Base-by-base conservation (phyloP, 2,797 vertebrate genomes). In the Mormyrops boulengeri region DNA sequence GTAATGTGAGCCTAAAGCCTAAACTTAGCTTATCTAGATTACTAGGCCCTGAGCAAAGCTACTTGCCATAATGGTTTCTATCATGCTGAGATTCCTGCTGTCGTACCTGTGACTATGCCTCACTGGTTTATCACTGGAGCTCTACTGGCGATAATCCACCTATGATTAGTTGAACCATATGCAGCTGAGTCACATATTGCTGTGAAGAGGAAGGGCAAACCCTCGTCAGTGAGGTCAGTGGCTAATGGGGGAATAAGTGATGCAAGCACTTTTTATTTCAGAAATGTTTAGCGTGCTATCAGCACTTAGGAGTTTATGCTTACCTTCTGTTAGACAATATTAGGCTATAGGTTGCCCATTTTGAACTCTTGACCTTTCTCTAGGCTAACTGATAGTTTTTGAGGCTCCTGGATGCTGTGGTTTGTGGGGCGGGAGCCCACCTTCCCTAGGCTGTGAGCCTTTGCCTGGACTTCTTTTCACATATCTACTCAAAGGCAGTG, bases 401-500 rank as follows among this genome's bases (percentile, higher is more conserved):
- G 87, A 90, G 88, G 85, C 69, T 4, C 88, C 91, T 88, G 88
- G 66, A 49, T 89, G 88, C 88, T 34, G 52, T 73, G 92, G 92
- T 90, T 92, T 91, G 89, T 89, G 91, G 85, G 80, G n/a, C 89
- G 77, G 87, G 14, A 73, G 88, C 90, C 90, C 50, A 92, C 85
- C 94, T 91, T 90, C 85, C 85, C 55, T 1, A 22, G 30, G 57
- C 92, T 94, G 94, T 93, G 91, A 93, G 91, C 88, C 41, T 38
- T 34, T 85, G 92, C 91, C 90, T 85, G 88, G 62, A 89, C 91
- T 90, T 91, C 89, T 92, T 95, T 95, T 94, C 91, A 89, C 94
- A 94, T 84, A 90, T 86, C 87, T 88, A 73, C 88, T 94, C 91
- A 88, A 94, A 94, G 91, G 92, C 92, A 90, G 73, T 91, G 87